Base-by-base conservation (phyloP, 2,113 vertebrate genomes). In the Isichthys henryi region DNA sequence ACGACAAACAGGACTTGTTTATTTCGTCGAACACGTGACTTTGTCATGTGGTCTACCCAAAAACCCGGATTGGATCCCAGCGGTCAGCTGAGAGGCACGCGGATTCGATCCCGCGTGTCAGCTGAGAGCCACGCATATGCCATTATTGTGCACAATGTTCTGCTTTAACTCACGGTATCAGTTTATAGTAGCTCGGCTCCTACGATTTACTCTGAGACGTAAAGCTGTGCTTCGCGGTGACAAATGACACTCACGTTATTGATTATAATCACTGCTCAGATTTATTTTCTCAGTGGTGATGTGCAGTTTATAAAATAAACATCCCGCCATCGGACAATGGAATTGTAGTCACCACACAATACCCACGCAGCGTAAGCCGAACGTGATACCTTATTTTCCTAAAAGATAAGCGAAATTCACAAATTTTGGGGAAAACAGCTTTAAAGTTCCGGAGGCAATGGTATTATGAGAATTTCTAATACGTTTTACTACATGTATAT, bases 1-100 rank as follows among this genome's bases (percentile, higher is more conserved):
- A 82, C 9, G 82, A 23, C 46, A 39, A 39, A 39, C 70, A 10
- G 0, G 43, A 5, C 45, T 43, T 23, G 35, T n/a, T 21, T 45
- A 43, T 84, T 19, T 48, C 82, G 19, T 43, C 8, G 7, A 21
- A n/a, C 21, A 11, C 80, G 82, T 58, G 88, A 84, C 53, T 50
- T 80, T 39, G 80, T 85, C 88, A 89, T 89, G 88, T 89, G 88
- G 88, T 89, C 83, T 48, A 19, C 31, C n/a, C 74, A 6, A 90
- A 90, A 90, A 90, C 89, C 87, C 74, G 89, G 89, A 90, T 90
- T 90, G 86, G 89, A 90, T 88, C 89, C 49, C 31, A 13, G 21
- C 49, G 58, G 66, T 88, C 89, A 87, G 84, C 85, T 90, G 62
- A 70, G 62, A 11, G n/a, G 62, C 62, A 90, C 89, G 70, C 86